phyloP scores from a whole-genome alignment of 1,140 invertebrate species.

The Drosophila biarmipes region DNA sequence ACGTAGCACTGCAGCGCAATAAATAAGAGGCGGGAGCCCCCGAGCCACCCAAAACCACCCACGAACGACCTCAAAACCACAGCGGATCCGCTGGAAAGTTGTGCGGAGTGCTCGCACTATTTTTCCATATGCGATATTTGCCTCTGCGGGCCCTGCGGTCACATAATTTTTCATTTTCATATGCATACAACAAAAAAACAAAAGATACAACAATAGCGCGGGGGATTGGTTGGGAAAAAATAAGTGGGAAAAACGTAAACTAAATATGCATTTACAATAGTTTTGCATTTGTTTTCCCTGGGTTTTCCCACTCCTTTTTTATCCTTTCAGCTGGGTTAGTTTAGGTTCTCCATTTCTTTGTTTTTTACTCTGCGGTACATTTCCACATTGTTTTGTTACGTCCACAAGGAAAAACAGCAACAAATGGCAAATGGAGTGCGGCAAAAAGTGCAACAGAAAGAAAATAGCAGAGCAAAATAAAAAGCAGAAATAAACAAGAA shows the following conservation, averaged over 20 bases:
- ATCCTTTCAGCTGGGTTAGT: constrained; percentile 8
- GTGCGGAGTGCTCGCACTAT: constrained; percentile 29
- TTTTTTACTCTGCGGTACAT: constrained; percentile 38
- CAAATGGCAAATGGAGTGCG: constrained; percentile 62
- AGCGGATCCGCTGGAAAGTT: constrained; percentile 10
- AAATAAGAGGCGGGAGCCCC: constrained; percentile 40
- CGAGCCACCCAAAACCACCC: constrained; percentile 8
- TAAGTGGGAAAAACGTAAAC: constrained; percentile 13
- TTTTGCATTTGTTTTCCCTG: constrained; percentile 58
- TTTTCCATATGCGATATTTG: constrained; percentile 62
- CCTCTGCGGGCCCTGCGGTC: constrained; percentile 68
- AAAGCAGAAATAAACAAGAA: constrained; percentile 41
- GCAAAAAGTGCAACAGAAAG: constrained; percentile 23
- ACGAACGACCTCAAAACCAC: constrained; percentile 5
- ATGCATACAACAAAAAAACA: constrained; percentile 61
- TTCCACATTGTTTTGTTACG: constrained; percentile 59
- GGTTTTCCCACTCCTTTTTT: background rate
- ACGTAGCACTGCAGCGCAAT: constrained; percentile 49
- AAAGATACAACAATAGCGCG: constrained; percentile 30
- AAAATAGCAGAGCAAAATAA: constrained; percentile 16
- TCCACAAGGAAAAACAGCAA: constrained; percentile 74
- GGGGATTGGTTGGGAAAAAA: constrained; percentile 4
- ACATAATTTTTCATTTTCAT: constrained; percentile 80
- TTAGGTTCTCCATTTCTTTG: constrained; percentile 33
- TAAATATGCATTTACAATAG: constrained; percentile 75